These are phyloP conservation scores for Pseudachorutes palmiensis DNA, from an alignment of 1,140 invertebrate genomes.

Conservation along the genomic window DNA sequence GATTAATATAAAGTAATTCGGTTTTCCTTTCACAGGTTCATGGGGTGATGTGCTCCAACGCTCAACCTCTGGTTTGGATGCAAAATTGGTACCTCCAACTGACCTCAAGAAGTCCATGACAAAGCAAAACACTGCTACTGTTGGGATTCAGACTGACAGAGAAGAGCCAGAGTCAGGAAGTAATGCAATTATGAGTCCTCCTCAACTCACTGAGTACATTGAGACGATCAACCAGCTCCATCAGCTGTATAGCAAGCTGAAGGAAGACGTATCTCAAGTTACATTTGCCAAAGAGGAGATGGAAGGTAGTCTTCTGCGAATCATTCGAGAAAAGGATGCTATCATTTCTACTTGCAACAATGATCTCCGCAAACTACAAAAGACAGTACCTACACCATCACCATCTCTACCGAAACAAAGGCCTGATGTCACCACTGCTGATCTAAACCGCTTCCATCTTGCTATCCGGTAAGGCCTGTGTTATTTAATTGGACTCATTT, in stretches of 20 bases:
- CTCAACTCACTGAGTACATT: neutral
- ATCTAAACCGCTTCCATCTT: too few species aligned
- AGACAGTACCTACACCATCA: too few species aligned
- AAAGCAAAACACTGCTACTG: neutral
- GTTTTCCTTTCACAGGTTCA: too few species aligned
- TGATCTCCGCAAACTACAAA: too few species aligned
- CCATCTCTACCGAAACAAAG: neutral
- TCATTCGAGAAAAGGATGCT: neutral
- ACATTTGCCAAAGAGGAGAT: neutral
- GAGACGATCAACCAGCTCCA: neutral
- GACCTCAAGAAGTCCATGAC: too few species aligned
- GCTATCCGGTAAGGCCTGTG: neutral
- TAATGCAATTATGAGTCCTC: neutral
- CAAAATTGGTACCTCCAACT: too few species aligned
- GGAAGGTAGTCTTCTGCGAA: neutral
- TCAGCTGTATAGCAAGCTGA: neutral
- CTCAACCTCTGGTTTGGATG: neutral
- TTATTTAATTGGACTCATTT: neutral
- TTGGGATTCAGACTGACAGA: conserved; percentile 1
- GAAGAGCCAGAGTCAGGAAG: neutral
- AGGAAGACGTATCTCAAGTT: neutral
- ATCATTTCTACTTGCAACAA: neutral
- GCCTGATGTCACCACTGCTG: neutral
- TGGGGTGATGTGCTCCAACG: neutral
- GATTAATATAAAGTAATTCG: neutral